A percentile compares a stretch with the other conserved stretches of the same genome.
These are phyloP conservation scores for Saimiri boliviensis DNA, from an alignment of 2,113 vertebrate species.

Conservation along the genomic window DNA sequence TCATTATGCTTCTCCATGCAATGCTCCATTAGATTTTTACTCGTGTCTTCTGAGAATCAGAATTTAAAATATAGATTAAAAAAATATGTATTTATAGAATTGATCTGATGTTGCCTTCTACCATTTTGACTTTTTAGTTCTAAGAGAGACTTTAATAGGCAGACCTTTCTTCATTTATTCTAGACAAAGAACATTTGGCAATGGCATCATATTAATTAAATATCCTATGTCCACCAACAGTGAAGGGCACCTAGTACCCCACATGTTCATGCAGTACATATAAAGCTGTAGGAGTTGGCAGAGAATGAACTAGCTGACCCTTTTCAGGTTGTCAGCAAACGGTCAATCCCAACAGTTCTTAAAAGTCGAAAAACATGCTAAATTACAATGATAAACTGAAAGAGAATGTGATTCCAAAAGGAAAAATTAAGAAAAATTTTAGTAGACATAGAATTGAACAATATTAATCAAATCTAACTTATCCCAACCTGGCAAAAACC, in stretches of 20 bases:
- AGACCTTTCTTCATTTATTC: not conserved
- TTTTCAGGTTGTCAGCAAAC: not conserved
- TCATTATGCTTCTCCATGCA: not conserved
- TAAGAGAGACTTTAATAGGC: not conserved
- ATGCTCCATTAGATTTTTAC: not conserved
- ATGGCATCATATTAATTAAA: not conserved
- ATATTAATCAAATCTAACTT: constrained; percentile 11
- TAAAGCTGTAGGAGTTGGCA: not conserved
- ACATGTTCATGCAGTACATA: not conserved
- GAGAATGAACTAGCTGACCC: not conserved
- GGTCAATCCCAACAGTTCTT: not conserved
- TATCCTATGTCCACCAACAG: not conserved
- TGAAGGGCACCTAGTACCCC: not conserved
- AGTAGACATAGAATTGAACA: not conserved
- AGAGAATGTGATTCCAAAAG: not conserved
- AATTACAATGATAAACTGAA: not conserved
- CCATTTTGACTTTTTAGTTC: not conserved
- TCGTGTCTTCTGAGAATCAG: not conserved
- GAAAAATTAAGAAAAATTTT: constrained; percentile 7
- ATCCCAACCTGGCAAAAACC: not conserved
- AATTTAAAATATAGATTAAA: not conserved
- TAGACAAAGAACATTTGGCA: not conserved
- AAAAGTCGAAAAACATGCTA: not conserved
- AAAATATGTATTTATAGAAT: not conserved
- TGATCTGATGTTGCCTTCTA: not conserved